phyloP scores from a whole-genome alignment of 2,888 invertebrate species.

The Bimastos eiseni region DNA sequence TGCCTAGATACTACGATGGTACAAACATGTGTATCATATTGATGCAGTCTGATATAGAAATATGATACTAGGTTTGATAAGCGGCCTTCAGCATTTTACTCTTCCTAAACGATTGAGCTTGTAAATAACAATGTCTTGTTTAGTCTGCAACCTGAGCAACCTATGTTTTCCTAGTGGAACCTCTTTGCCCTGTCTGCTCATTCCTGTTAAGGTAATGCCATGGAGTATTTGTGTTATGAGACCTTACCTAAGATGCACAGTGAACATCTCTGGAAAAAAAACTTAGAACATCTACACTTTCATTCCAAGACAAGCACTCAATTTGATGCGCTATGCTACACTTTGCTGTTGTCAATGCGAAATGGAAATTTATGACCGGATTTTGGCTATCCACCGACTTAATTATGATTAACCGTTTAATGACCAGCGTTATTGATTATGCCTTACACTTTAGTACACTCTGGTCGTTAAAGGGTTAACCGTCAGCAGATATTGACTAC shows the following conservation, averaged over 20 bases:
- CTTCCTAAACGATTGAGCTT: background rate
- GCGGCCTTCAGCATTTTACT: background rate
- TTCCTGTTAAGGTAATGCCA: background rate
- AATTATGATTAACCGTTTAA: too few species aligned
- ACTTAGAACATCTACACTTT: background rate
- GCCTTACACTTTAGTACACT: too few species aligned
- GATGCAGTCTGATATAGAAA: background rate
- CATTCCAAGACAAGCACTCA: background rate
- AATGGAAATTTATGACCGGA: background rate
- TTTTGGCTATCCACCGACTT: background rate
- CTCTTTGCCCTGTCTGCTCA: background rate
- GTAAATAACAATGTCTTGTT: background rate
- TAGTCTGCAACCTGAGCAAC: background rate
- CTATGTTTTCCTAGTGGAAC: background rate
- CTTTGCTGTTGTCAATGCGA: background rate
- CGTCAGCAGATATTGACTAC: background rate
- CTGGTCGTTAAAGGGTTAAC: too few species aligned
- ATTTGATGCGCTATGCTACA: background rate
- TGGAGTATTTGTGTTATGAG: background rate
- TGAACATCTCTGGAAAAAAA: background rate
- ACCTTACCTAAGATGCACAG: background rate
- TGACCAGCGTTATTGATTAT: too few species aligned
- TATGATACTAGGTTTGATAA: background rate
- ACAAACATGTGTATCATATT: background rate
- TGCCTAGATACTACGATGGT: background rate